Evolutionary conservation across 2,888 invertebrate genomes (phyloP).

Genomic region (Xanthorhoe spadicearia): DNA sequence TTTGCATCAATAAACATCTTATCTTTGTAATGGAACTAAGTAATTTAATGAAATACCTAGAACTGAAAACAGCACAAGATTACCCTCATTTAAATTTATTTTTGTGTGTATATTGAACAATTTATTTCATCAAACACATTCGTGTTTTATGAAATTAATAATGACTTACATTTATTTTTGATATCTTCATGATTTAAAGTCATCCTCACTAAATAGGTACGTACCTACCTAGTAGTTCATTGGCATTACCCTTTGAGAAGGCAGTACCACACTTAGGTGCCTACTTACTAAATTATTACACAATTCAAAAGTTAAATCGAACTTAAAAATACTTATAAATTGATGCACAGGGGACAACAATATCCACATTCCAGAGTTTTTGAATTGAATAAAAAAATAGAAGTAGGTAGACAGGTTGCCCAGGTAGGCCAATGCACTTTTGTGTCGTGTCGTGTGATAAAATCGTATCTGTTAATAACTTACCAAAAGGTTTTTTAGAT

Average conservation of each 20-base stretch:
- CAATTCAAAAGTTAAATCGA: neutral
- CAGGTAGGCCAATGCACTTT: slow-evolving; percentile 25
- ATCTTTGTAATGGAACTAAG: slow-evolving; percentile 5
- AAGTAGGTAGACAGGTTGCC: slow-evolving; percentile 32
- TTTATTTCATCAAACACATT: too few species aligned
- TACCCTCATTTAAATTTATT: neutral
- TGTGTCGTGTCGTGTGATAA: slow-evolving; percentile 8
- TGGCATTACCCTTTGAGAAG: too few species aligned
- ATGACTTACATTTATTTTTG: too few species aligned
- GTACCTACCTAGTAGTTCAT: too few species aligned
- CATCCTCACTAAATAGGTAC: too few species aligned
- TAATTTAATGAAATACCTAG: slow-evolving; percentile 6
- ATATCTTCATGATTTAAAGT: neutral
- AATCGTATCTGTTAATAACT: slow-evolving; percentile 33
- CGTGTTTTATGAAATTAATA: neutral
- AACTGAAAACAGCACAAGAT: neutral
- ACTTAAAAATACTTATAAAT: slow-evolving; percentile 13
- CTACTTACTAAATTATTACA: neutral
- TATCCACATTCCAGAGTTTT: slow-evolving; percentile 33
- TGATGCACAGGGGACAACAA: slow-evolving; percentile 14
- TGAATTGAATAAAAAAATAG: slow-evolving; percentile 24
- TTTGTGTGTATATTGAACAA: neutral
- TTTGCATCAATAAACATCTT: slow-evolving; percentile 1
- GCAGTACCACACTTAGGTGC: neutral
- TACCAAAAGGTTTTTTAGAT: slow-evolving; percentile 78